Base-by-base conservation (phyloP, 2,113 vertebrate species). In the Emberiza fucata region DNA sequence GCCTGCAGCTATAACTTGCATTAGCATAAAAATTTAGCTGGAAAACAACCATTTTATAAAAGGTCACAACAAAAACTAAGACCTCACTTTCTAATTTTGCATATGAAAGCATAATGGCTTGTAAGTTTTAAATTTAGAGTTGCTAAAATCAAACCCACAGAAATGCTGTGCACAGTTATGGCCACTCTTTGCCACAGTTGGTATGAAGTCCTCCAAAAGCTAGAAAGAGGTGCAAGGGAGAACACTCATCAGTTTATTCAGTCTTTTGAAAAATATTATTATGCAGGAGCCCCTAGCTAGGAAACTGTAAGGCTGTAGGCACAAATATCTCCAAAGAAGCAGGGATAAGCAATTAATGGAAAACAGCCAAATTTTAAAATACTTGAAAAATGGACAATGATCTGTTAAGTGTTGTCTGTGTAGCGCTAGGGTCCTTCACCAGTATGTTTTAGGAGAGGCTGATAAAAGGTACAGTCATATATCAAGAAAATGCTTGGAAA, bases 1-100 rank as follows among this genome's bases (percentile, higher is more conserved):
- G 81, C 54, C 47, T 70, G 72, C 44, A 94, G 87, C 75, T 95
- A 25, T 86, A 53, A 79, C 29, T 65, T 71, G n/a, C 50, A 87
- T 80, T 54, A 88, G 59, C 35, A 60, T 45, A n/a, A 88, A 88
- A 76, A 72, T 15, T 40, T 29, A 16, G 39, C 3, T 73, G 51
- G 61, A 76, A 56, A 78, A 61, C 12, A 72, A 17, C 3, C 2
- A 25, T 68, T 90, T 96, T 79, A 17, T 5, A n/a, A 71, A 90
- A 86, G 23, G 29, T 53, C 60, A 90, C 71, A 86, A 64, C 8
- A 45, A 24, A 39, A 72, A 21, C 29, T 31, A 76, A 93, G 79
- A 86, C 6, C 28, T 15, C 42, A 79, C 63, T 24, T 96, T 35
- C 77, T 25, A 79, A 81, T 95, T 95, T 47, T 72, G 78, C 40